Percentiles rank a stretch among this genome's conserved stretches.
phyloP scores from a whole-genome alignment of 2,113 vertebrate species.

The Halcyon malimbica region DNA sequence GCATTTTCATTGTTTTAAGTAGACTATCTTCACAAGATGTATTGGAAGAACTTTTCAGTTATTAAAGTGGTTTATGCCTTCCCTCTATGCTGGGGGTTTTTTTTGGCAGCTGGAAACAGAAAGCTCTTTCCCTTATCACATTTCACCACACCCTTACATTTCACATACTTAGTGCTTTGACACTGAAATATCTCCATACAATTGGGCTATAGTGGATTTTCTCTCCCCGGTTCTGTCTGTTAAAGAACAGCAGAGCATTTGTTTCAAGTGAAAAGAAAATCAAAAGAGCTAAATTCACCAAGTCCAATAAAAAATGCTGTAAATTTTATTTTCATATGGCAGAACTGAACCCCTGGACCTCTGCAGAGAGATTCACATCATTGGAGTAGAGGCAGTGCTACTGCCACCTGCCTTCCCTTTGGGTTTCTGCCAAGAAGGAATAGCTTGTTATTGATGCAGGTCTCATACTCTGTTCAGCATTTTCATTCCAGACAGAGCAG shows the following conservation, averaged over 20 bases:
- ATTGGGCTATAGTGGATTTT: background rate
- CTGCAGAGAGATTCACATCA: background rate
- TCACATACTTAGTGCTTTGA: background rate
- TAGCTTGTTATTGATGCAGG: background rate
- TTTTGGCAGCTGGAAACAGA: background rate
- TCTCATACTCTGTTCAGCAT: background rate
- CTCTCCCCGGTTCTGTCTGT: background rate
- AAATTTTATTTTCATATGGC: background rate
- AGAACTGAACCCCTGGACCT: background rate
- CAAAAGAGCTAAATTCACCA: background rate
- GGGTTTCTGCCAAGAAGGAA: conserved; percentile 4
- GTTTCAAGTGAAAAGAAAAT: background rate
- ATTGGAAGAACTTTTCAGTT: background rate
- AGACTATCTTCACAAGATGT: background rate
- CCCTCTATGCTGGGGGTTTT: background rate
- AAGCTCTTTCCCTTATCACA: background rate
- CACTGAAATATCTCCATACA: background rate
- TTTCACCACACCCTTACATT: background rate
- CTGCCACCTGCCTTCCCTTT: background rate
- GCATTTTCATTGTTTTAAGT: background rate
- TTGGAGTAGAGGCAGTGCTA: background rate
- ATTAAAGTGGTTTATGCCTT: background rate
- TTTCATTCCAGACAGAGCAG: background rate
- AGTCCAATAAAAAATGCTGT: background rate
- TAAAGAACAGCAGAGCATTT: background rate